Evolutionary conservation across 2,888 invertebrate species (phyloP), one percentile per base, ranked within the genome.

Genomic region (Clostera curtula): DNA sequence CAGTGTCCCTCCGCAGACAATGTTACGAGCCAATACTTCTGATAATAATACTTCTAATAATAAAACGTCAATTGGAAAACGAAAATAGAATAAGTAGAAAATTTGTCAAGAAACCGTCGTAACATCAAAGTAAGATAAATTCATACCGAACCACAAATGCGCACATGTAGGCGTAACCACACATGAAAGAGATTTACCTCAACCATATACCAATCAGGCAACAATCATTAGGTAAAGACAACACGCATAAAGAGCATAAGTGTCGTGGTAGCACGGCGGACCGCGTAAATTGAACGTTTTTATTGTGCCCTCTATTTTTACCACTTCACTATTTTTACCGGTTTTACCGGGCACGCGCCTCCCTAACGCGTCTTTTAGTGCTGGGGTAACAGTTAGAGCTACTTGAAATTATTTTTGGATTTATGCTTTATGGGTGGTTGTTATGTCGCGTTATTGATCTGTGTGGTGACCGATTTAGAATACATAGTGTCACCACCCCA

Each of bases 191-290:
- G 52, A 44, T 57, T 49, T 38, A 51, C 51, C 53, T 57, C 53
- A 42, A 66, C 57, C 61, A 66, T 62, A 56, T 56, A 53, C 52
- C 54, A 40, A 55, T 56, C 63, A 48, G 52, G 53, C 52, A 56
- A 66, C 68, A 65, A 71, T 74, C 80, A 75, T 80, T 79, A 70
- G 73, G 67, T 70, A 69, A 73, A 75, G 73, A 76, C 71, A 80
- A 80, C 80, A 80, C 68, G 60, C 80, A 76, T 82, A 82, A 82
- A 82, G 64, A 72, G 70, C 77, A 72, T 77, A 74, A 76, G 77
- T 75, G 80, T 77, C 80, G 67, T 56, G 53, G 54, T 49, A 50
- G 59, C 61, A 60, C 61, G 58, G 67, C 68, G 50, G 60, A 59
- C 66, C 67, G 64, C 79, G 77, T 83, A 83, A 82, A 82, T 77